A percentile compares a stretch with the other conserved stretches of the same genome.
Evolutionary conservation across 2,797 vertebrate genomes (phyloP).

Genomic region (Tinamus major): DNA sequence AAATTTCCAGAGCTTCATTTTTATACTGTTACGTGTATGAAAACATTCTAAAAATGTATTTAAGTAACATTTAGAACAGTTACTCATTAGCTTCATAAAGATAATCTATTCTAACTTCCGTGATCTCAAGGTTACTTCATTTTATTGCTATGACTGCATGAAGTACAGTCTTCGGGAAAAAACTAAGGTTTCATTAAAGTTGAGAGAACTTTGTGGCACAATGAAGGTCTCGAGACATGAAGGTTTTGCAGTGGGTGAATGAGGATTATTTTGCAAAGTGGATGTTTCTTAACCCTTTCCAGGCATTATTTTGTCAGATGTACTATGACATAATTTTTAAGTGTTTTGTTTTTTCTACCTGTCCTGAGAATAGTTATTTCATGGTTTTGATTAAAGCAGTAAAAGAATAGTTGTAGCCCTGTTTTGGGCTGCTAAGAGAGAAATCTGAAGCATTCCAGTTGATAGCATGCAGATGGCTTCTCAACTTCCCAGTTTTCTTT

Average conservation of each 20-base stretch:
- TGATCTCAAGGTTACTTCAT: constrained; percentile 14
- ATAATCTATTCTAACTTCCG: neutral
- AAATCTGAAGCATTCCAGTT: neutral
- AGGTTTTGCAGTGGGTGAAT: neutral
- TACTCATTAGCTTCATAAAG: constrained; percentile 36
- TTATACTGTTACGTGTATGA: neutral
- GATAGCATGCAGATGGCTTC: neutral
- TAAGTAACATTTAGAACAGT: constrained; percentile 38
- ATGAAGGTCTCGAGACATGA: neutral
- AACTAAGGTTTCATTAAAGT: neutral
- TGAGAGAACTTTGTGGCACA: neutral
- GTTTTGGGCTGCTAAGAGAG: neutral
- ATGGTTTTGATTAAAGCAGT: neutral
- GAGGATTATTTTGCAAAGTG: neutral
- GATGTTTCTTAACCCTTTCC: neutral
- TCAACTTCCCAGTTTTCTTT: neutral
- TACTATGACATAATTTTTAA: neutral
- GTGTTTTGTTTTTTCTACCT: neutral
- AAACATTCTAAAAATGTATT: constrained; percentile 26
- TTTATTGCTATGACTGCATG: neutral
- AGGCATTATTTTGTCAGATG: neutral
- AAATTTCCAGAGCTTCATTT: constrained; percentile 18
- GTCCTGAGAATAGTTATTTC: neutral
- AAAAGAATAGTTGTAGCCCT: neutral
- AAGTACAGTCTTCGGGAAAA: neutral